Evolutionary conservation across 1,140 invertebrate species (phyloP), one percentile per base, ranked within the genome.

Genomic region (Procambarus virginalis): DNA sequence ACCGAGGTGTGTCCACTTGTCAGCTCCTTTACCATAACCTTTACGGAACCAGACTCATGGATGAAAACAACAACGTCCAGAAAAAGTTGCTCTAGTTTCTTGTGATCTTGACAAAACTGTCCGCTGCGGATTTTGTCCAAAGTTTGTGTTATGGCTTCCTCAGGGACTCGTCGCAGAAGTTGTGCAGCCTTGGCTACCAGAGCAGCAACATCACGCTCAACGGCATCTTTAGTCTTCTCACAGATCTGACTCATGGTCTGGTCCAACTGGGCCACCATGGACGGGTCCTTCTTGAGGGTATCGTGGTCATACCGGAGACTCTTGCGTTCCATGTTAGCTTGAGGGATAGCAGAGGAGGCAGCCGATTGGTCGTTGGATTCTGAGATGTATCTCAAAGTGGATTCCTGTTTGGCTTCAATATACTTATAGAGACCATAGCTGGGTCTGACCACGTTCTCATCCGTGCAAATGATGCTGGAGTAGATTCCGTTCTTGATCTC

Each of bases 381-480:
- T 45, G 64, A 12, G 34, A 83, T 92, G 34, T 82, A 76, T 55
- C 48, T 49, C 1, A 91, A 64, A 68, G 51, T 80, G 45, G 86
- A 91, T 34, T 79, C 80, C 68, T 91, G 91, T 22, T 55, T 73
- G 22, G 91, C 86, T 49, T 64, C 76, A 9, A 91, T 68, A 46
- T 79, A 91, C 51, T 84, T 91, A 46, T 84, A 80, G 49, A 64
- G 1, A 6, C 91, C 91, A 60, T 86, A 91, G 17, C 79, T 58
- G 17, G 91, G 91, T n/a, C 82, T 64, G 22, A 91, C 77, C 12
- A 86, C 60, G 49, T 84, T 91, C 64, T 81, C 60, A 60, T 91
- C 91, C 55, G 75, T 45, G 51, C 91, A 91, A 9, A 14, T 85
- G 22, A 91, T 64, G 45, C 58, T 45, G 4, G 64, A 79, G 48